Evolutionary conservation across 1,140 invertebrate genomes (phyloP).

Genomic region (Hycleus cichorii): DNA sequence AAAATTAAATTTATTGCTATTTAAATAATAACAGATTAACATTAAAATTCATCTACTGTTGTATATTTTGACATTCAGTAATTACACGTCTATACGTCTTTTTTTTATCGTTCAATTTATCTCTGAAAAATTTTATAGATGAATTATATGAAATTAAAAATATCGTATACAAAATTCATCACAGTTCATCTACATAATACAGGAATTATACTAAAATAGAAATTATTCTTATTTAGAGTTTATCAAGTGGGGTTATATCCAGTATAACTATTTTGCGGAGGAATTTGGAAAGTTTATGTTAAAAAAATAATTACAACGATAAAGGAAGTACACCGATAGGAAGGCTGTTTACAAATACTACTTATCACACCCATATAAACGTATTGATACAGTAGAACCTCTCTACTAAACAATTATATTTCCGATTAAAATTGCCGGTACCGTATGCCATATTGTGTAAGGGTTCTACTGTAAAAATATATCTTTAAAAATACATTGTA

Average conservation of each 20-base stretch:
- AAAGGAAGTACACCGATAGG: neutral
- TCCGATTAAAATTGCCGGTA: no score
- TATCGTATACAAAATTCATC: conserved; percentile 25
- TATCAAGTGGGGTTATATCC: conserved; percentile 15
- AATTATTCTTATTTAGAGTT: conserved; percentile 10
- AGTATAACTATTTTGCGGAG: neutral
- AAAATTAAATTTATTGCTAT: conserved; percentile 8
- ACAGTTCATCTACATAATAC: conserved; percentile 19
- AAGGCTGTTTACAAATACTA: neutral
- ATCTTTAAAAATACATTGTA: no score
- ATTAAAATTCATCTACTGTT: conserved; percentile 7
- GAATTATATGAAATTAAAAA: conserved; percentile 3
- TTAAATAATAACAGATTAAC: conserved; percentile 6
- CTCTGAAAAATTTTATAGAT: no score
- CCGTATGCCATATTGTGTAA: no score
- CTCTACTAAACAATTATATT: no score
- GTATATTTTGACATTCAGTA: conserved; percentile 6
- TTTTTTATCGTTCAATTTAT: neutral
- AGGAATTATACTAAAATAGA: conserved; percentile 3
- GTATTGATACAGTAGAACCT: no score
- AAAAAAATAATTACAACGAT: neutral
- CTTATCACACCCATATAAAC: neutral
- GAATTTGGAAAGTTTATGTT: neutral
- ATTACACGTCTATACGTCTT: neutral
- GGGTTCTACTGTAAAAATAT: no score